A percentile compares a stretch with the other conserved stretches of the same genome.
Conservation (phyloP, 2,797 vertebrate genomes). For the Vireo griseus region DNA sequence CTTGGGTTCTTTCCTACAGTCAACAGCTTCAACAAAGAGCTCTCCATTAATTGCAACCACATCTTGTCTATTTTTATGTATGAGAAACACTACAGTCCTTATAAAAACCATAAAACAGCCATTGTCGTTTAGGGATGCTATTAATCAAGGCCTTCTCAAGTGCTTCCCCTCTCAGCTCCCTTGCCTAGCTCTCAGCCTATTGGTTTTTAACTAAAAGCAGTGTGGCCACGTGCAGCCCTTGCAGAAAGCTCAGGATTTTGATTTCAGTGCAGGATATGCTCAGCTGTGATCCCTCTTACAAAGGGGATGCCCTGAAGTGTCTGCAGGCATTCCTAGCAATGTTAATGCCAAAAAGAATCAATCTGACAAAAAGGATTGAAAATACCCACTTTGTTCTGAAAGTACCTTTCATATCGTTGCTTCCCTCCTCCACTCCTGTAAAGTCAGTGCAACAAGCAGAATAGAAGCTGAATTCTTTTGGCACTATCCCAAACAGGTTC, state of each 20-base stretch:
- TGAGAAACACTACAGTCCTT: background rate
- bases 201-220: background rate
- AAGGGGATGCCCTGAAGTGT: background rate
- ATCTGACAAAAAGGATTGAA: background rate
- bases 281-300: background rate
- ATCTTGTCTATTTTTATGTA: conserved; percentile 20
- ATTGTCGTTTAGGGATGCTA: conserved; percentile 43
- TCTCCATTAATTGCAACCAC: conserved; percentile 41
- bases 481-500: background rate
- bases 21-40: conserved; percentile 32
- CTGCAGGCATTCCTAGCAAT: background rate
- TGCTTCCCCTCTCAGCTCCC: background rate
- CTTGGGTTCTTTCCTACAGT: conserved; percentile 17
- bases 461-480: background rate
- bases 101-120: conserved; percentile 17
- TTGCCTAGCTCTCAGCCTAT: background rate
- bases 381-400: background rate
- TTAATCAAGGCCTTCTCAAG: background rate
- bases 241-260: background rate
- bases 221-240: background rate
- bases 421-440: background rate
- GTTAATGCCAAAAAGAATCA: background rate
- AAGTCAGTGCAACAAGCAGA: background rate
- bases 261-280: background rate
- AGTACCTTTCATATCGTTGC: background rate